Base-by-base conservation (phyloP, 1,140 invertebrate genomes). In the Dendroctonus valens region DNA sequence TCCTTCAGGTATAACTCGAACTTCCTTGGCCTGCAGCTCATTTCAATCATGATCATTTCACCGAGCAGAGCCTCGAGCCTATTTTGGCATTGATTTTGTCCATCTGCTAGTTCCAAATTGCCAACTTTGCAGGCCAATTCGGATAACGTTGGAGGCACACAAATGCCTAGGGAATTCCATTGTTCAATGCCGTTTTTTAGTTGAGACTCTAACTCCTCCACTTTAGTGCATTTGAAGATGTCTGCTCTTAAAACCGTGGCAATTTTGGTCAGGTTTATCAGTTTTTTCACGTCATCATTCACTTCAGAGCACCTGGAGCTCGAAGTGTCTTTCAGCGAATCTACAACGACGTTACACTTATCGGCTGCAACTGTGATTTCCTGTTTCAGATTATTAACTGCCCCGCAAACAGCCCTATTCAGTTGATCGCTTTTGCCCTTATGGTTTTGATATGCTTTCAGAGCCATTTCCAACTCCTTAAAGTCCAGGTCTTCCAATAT, bases 1-100 rank as follows among this genome's bases (percentile, higher is more conserved):
- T 62, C 49, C n/a, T 52, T 1, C 6, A 62, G 11, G 14, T 52
- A 44, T n/a, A n/a, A 3, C 3, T n/a, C 11, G 9, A 49, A 44
- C 12, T 7, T 49, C 11, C 0, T 4, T 12, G 38, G n/a, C 46
- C 40, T 48, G 9, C 15, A 11, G 7, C 11, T 39, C 42, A 59
- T 7, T 49, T 59, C 42, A 4, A 59, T 14, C 42, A 59, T 49
- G 0, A 59, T 5, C 38, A 46, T 9, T 7, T 59, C 44, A 38
- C 42, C 26, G 8, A 49, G 46, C 8, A 38, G 12, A 0, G 38
- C 42, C 14, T 49, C 58, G 3, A 59, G 6, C 12, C n/a, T 38
- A 37, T 46, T 26, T 26, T 26, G 26, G 26, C 26, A 26, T 39
- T 14, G 40, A 59, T 11, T 48, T 59, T 59, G 11, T 59, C 41